Conservation (phyloP, 2,113 vertebrate species). For the Circaetus cinerascens region DNA sequence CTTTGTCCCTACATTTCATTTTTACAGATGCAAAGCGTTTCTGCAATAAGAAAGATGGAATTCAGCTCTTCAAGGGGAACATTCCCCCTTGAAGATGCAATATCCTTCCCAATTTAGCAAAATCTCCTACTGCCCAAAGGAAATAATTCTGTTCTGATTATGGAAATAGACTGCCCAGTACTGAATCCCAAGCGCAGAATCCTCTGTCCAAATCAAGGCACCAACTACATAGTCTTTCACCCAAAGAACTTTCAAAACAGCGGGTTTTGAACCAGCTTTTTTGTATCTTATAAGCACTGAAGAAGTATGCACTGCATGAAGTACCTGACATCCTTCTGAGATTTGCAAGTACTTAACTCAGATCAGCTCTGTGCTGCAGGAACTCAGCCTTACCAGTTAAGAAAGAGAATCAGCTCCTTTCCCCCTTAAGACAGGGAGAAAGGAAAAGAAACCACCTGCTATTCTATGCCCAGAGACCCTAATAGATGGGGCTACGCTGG, state of each 20-base stretch:
- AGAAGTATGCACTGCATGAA: background rate
- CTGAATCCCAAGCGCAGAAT: background rate
- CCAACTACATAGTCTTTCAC: background rate
- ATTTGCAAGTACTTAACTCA: background rate
- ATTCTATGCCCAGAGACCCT: background rate
- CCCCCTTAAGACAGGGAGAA: background rate
- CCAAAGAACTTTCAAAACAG: background rate
- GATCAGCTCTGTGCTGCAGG: background rate
- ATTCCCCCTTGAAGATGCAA: background rate
- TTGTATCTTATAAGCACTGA: background rate
- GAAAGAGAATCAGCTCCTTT: background rate
- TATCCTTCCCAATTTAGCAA: background rate
- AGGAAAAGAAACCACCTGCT: background rate
- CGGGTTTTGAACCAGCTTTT: background rate
- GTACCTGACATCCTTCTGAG: background rate
- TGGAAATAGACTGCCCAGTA: background rate
- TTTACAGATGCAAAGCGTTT: background rate
- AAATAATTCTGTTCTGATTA: background rate
- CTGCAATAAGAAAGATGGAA: background rate
- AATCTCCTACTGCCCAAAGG: background rate
- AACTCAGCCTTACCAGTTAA: background rate
- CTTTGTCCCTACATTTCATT: background rate
- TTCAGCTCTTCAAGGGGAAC: background rate
- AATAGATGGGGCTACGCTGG: background rate
- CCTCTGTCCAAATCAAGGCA: background rate